Evolutionary conservation across 2,113 vertebrate genomes (phyloP).

Genomic region (Nothocercus julius): DNA sequence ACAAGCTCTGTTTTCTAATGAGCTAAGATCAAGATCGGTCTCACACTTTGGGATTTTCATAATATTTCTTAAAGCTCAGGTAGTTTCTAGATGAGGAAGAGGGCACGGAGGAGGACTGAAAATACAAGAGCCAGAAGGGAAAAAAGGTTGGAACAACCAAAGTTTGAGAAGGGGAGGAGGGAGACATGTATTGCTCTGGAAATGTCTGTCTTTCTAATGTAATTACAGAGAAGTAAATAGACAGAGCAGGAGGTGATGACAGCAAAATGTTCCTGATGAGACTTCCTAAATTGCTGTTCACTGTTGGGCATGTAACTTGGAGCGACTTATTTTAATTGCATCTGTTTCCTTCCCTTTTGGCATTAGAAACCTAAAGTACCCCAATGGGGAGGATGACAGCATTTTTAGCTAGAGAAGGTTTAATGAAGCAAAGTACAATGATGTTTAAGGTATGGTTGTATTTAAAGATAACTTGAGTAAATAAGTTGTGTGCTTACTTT

Average conservation of each 20-base stretch:
- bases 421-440: not conserved
- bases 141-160: not conserved
- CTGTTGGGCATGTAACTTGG: not conserved
- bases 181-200: not conserved
- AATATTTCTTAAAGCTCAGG: not conserved
- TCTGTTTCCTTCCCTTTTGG: not conserved
- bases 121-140: not conserved
- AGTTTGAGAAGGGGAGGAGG: not conserved
- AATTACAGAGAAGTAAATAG: not conserved
- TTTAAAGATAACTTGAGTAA: not conserved
- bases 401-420: not conserved
- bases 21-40: not conserved
- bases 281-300: not conserved
- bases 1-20: not conserved
- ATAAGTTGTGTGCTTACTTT: not conserved
- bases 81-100: not conserved
- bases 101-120: not conserved
- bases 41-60: not conserved
- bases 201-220: not conserved
- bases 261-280: not conserved
- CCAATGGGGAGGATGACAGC: not conserved
- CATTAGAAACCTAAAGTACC: not conserved
- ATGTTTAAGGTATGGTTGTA: not conserved
- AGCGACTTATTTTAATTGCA: not conserved
- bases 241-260: not conserved